A percentile compares a stretch with the other conserved stretches of the same genome.
Evolutionary conservation across 2,113 vertebrate genomes (phyloP).

Genomic region (Madoqua kirkii): DNA sequence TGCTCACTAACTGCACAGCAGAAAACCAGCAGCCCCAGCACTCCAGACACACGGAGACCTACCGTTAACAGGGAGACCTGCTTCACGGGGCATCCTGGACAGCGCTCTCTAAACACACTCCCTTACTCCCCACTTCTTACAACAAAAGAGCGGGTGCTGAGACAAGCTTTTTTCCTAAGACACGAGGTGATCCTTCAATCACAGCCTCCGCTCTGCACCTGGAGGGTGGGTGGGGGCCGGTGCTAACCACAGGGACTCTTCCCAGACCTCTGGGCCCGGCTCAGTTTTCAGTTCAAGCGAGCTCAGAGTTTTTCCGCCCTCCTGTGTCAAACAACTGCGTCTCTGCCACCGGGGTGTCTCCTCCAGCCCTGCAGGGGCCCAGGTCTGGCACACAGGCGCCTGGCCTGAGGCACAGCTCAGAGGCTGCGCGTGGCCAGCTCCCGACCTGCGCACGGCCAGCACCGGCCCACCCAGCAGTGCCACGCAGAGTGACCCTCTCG

Average conservation of each 20-base stretch:
- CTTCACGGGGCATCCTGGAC: neutral
- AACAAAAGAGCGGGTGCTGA: neutral
- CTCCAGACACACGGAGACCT: neutral
- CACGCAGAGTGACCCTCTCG: no score
- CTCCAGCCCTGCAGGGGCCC: neutral
- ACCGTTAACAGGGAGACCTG: neutral
- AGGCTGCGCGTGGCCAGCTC: neutral
- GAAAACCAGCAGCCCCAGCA: neutral
- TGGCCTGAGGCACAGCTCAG: neutral
- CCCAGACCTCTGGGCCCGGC: fast-evolving
- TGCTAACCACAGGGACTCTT: fast-evolving
- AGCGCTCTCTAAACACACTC: neutral
- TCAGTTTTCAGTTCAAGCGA: neutral
- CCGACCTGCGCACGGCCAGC: no score
- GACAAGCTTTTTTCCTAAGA: neutral
- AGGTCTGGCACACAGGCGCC: neutral
- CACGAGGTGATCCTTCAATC: fast-evolving
- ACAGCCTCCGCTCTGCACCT: fast-evolving
- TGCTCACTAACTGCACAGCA: neutral
- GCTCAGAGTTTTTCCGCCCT: neutral
- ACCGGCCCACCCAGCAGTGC: no score
- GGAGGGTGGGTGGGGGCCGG: fast-evolving
- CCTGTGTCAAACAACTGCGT: neutral
- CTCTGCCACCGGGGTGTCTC: fast-evolving
- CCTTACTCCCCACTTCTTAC: neutral